Evolutionary conservation across 1,140 invertebrate genomes (phyloP).

Genomic region (Spodoptera litura): DNA sequence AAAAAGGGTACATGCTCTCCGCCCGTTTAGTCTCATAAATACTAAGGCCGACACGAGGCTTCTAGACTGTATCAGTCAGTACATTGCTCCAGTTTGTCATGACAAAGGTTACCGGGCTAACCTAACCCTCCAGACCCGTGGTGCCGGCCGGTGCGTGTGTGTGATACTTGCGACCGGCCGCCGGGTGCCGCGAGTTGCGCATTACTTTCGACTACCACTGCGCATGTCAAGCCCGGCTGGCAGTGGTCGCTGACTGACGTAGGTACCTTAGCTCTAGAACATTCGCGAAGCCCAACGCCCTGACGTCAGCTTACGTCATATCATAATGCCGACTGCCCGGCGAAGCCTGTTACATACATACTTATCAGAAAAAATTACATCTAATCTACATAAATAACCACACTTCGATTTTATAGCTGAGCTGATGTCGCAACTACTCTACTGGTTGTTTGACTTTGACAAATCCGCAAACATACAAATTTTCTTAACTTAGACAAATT

Average conservation of each 20-base stretch:
- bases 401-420: not conserved
- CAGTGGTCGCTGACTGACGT: slow-evolving; percentile 48
- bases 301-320: slow-evolving; percentile 63
- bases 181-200: slow-evolving; percentile 54
- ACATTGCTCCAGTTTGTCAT: slow-evolving; percentile 22
- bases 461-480: slow-evolving; percentile 5
- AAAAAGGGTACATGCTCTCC: not conserved
- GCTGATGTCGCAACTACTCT: not conserved
- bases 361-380: slow-evolving; percentile 18
- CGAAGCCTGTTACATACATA: slow-evolving; percentile 33
- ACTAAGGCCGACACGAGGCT: not conserved
- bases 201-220: slow-evolving; percentile 42
- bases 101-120: slow-evolving; percentile 34
- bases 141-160: slow-evolving; percentile 24
- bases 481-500: not conserved
- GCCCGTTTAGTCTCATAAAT: not conserved
- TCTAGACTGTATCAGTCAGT: slow-evolving; percentile 22
- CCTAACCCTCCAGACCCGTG: slow-evolving; percentile 24
- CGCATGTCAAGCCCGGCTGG: slow-evolving; percentile 51
- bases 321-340: slow-evolving; percentile 47
- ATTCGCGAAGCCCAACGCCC: slow-evolving; percentile 57
- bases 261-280: slow-evolving; percentile 52
- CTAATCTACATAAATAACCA: slow-evolving; percentile 42
- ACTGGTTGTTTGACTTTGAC: slow-evolving; percentile 13
- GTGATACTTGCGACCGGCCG: not conserved